phyloP scores from a whole-genome alignment of 2,797 vertebrate species.

The Sebastes alutus region DNA sequence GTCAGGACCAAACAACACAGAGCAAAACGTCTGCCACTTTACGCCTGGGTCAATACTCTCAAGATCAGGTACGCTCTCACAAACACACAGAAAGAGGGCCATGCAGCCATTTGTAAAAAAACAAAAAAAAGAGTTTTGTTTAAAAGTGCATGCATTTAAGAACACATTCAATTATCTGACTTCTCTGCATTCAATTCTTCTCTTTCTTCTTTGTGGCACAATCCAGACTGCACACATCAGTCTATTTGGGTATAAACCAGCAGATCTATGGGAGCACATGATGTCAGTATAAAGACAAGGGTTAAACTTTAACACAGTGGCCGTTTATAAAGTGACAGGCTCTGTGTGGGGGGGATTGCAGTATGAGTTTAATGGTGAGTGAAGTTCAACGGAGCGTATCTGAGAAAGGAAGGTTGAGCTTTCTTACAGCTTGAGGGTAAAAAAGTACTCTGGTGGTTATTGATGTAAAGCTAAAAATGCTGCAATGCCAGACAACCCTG shows the following conservation, averaged over 20 bases:
- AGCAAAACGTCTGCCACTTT: slow-evolving; percentile 85
- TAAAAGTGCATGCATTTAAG: background rate
- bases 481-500: background rate
- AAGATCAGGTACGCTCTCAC: slow-evolving; percentile 69
- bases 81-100: background rate
- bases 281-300: background rate
- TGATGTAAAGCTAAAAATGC: background rate
- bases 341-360: background rate
- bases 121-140: too few relatives aligned
- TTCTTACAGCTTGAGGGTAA: background rate
- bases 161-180: background rate
- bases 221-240: background rate
- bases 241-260: background rate
- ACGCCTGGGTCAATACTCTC: slow-evolving; percentile 89
- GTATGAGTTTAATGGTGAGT: slow-evolving; percentile 20
- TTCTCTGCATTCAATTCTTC: background rate
- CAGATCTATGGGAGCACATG: background rate
- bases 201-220: background rate
- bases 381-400: slow-evolving; percentile 14
- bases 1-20: slow-evolving; percentile 85
- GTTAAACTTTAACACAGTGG: background rate
- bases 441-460: background rate
- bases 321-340: background rate
- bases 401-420: background rate
- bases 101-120: background rate